Conservation (phyloP, 2,888 invertebrate species). For the Macaria liturata region DNA sequence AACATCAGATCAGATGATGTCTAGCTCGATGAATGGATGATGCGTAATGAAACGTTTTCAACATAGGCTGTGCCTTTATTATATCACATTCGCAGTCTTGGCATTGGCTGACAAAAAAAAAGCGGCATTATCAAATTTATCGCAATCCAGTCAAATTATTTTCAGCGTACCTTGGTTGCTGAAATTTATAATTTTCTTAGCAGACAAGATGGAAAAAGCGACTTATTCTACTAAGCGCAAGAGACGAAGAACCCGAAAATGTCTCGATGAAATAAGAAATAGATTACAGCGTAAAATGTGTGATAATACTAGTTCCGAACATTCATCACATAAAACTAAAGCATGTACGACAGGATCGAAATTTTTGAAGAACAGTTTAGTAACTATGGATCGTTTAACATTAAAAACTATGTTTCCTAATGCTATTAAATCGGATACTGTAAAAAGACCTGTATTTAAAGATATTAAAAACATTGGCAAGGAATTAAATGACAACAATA, state of each 20-base stretch:
- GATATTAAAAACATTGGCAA: constrained; percentile 42
- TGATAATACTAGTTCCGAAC: constrained; percentile 4
- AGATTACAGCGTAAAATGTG: constrained; percentile 42
- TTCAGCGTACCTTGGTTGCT: too few species aligned
- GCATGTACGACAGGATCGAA: constrained; percentile 26
- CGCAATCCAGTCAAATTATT: too few species aligned
- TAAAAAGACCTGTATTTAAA: constrained; percentile 54
- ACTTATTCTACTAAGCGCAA: constrained; percentile 50
- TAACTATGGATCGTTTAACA: constrained; percentile 62
- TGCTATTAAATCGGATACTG: constrained; percentile 64
- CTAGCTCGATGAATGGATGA: too few species aligned
- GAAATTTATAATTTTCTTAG: not conserved
- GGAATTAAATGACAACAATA: constrained; percentile 5
- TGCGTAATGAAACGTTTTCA: too few species aligned
- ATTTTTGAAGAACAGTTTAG: constrained; percentile 25
- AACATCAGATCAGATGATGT: too few species aligned
- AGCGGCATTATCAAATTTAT: too few species aligned
- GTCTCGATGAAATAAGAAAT: constrained; percentile 65
- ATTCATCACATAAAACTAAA: constrained; percentile 18
- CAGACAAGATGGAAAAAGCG: constrained; percentile 45
- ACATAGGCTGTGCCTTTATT: too few species aligned
- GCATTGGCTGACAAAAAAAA: too few species aligned
- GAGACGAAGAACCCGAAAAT: constrained; percentile 65
- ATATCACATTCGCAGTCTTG: too few species aligned
- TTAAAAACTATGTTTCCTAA: constrained; percentile 60